Percentiles rank a stretch among this genome's conserved stretches.
Evolutionary conservation across 1,140 invertebrate species (phyloP).

Genomic region (Drosophila varians): DNA sequence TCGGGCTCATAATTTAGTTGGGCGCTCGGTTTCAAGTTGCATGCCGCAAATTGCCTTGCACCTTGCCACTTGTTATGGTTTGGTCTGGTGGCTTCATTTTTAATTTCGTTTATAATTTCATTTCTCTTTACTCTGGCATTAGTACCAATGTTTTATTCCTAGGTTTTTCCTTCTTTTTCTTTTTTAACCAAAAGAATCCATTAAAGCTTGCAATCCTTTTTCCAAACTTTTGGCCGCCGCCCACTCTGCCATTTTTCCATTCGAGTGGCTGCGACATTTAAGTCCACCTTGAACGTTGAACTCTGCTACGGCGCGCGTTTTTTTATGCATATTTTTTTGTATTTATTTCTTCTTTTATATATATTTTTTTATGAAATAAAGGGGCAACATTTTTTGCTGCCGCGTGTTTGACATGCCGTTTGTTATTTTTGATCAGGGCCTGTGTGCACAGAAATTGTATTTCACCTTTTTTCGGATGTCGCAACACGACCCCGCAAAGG

Average conservation of each 20-base stretch:
- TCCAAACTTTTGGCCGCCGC: not conserved
- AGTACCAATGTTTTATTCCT: constrained; percentile 15
- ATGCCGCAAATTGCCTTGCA: constrained; percentile 44
- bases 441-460: constrained; percentile 46
- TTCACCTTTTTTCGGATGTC: constrained; percentile 25
- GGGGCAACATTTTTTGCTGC: constrained; percentile 45
- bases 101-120: constrained; percentile 34
- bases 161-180: no score
- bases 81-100: constrained; percentile 18
- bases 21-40: constrained; percentile 27
- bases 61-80: constrained; percentile 30
- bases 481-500: constrained; percentile 31
- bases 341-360: constrained; percentile 8
- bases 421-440: constrained; percentile 69
- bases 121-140: not conserved
- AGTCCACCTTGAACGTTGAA: constrained; percentile 41
- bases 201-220: constrained; percentile 5
- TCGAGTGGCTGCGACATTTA: constrained; percentile 54
- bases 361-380: constrained; percentile 50
- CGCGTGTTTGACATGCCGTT: constrained; percentile 71
- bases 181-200: not conserved
- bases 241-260: constrained; percentile 56
- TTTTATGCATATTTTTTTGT: constrained; percentile 14
- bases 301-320: constrained; percentile 15
- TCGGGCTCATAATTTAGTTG: constrained; percentile 36